Evolutionary conservation across 2,113 vertebrate species (phyloP), one percentile per base, ranked within the genome.

Genomic region (Pholis gunnellus): DNA sequence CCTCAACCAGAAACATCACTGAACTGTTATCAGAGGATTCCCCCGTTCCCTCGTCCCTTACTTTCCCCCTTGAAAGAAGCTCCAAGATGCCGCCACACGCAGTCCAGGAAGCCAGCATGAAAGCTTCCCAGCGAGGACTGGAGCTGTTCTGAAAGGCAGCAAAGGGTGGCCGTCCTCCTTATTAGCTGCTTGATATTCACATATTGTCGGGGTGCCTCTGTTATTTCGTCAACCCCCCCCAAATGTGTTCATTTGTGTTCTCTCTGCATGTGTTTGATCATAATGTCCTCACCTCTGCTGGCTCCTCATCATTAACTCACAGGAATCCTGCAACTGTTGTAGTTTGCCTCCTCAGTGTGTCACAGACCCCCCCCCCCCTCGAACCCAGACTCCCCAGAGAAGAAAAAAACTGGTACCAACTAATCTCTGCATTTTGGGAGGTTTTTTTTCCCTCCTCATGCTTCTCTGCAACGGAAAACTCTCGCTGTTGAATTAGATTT

Each of bases 401-500:
- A 75, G 48, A 71, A 7, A 29, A 29, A 69, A 89, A 84, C 75
- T 78, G 79, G 64, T 66, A 60, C 65, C 75, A 46, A 74, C 82
- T 88, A 90, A 89, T 93, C 87, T 88, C 74, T 79, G 79, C 85
- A 89, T 89, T 88, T 88, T 78, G 60, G 72, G 81, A 74, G 48
- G 46, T 66, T 75, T 36, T 8, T 38, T 36, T 9, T 34, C 6
- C 14, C 9, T 70, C 78, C 52, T 15, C 27, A 50, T 68, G 68
- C 72, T 69, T 54, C 57, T 75, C 54, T 69, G 83, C 69, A 81
- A 73, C 14, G 36, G 69, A 75, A 87, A 88, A 57, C 70, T 52
- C 69, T 83, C 1, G 13, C 75, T 75, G 82, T 75, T 92, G 87
- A 90, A 90, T 91, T 90, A 83, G 87, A 91, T 91, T 91, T 91